Base-by-base conservation (phyloP, 2,113 vertebrate genomes). In the Sigmodon hispidus region DNA sequence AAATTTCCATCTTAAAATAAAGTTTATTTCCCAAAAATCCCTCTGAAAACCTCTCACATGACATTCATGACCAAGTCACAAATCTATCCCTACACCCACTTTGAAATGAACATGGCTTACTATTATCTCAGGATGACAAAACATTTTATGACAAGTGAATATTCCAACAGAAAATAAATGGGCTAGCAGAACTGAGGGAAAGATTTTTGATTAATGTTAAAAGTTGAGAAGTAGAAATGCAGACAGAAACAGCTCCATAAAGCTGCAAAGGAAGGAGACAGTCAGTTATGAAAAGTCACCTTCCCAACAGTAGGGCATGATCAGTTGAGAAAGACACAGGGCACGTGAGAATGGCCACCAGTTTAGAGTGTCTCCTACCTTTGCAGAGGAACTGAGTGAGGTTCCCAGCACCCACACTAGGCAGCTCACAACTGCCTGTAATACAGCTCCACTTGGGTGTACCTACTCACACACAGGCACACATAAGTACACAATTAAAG, bases 231-330 rank as follows among this genome's bases (percentile, higher is more conserved):
- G 21, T 67, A 48, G 12, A 55, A 76, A 79, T 40, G 29, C 48
- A 19, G 8, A 81, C 52, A 93, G 73, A 24, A 75, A 10, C 45
- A 91, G 15, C 79, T 94, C 91, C 40, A 52, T 61, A 73, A 77
- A 89, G 81, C 36, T 48, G 1, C 19, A 45, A 12, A n/a, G 63
- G 61, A 89, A 2, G 61, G 87, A 2, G 4, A 69, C 0, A 15
- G 26, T 50, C 90, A 86, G 5, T 1, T 7, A 29, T 57, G 61
- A 22, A 81, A 90, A 84, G 40, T 77, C 61, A 67, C 2, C 15
- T 93, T 96, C 55, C 87, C 84, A 92, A 87, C 45, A 76, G 61
- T 34, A 85, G 85, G 50, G 24, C 34, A 77, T 55, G 13, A 5
- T 69, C 55, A 93, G 52, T 73, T 24, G 67, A 36, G 24, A 1